phyloP scores from a whole-genome alignment of 2,888 invertebrate genomes.

The Eutolmus rufibarbis region DNA sequence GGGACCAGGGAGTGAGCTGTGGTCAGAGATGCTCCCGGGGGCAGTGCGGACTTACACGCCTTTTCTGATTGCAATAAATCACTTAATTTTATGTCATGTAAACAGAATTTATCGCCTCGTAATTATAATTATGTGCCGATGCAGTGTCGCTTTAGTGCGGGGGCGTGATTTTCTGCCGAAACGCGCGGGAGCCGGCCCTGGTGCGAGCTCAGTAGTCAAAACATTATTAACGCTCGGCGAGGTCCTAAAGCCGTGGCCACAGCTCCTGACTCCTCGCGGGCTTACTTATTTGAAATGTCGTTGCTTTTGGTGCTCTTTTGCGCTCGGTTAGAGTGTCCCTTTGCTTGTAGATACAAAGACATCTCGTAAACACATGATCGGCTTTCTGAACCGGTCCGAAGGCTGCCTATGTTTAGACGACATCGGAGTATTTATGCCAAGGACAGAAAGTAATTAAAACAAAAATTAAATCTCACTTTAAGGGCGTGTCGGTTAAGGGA shows the following conservation, averaged over 20 bases:
- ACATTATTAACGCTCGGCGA: constrained; percentile 19
- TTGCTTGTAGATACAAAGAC: background rate
- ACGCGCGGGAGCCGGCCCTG: background rate
- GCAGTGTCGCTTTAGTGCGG: constrained; percentile 12
- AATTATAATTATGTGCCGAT: constrained; percentile 38
- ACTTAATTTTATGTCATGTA: constrained; percentile 41
- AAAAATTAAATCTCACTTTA: background rate
- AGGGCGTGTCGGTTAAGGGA: background rate
- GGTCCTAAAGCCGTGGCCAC: background rate
- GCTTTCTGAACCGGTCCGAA: background rate
- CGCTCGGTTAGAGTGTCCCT: background rate
- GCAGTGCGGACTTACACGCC: constrained; percentile 7
- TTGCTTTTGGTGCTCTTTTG: constrained; percentile 4
- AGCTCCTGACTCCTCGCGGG: background rate
- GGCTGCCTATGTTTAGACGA: constrained; percentile 4
- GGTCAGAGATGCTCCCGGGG: background rate
- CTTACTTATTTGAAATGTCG: constrained; percentile 5
- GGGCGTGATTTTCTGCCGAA: constrained; percentile 34
- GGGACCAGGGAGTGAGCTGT: background rate
- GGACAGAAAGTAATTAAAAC: background rate
- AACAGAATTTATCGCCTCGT: constrained; percentile 38
- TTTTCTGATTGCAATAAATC: constrained; percentile 40
- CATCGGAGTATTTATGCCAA: background rate
- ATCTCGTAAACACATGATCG: background rate
- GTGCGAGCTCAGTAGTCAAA: constrained; percentile 14